A percentile compares a stretch with the other conserved stretches of the same genome.
phyloP scores from a whole-genome alignment of 2,113 vertebrate genomes.

The Tenrec ecaudatus region DNA sequence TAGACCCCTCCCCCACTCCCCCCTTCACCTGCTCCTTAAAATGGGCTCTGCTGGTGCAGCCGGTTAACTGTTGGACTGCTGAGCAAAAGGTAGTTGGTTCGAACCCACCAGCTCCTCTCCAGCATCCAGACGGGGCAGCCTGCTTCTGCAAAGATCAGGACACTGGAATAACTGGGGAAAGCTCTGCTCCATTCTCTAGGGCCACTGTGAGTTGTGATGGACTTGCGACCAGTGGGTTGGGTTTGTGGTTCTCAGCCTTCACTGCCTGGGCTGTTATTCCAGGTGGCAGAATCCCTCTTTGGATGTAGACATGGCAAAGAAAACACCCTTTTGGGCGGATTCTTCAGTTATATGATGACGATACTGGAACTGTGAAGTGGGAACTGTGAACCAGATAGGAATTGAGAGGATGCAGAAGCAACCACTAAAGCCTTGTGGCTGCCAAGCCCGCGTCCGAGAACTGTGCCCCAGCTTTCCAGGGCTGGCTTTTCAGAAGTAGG shows the following conservation, averaged over 20 bases:
- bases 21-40: no score
- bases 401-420: background rate
- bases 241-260: no score
- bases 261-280: background rate
- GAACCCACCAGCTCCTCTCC: no score
- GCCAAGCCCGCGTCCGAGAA: background rate
- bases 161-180: no score
- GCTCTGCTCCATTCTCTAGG: no score
- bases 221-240: no score
- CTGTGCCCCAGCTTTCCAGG: background rate
- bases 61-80: no score
- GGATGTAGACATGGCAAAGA: background rate
- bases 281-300: background rate
- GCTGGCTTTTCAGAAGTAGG: background rate
- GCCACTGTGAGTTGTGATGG: no score
- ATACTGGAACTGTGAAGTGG: background rate
- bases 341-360: background rate
- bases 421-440: background rate
- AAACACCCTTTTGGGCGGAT: background rate
- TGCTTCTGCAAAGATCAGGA: no score
- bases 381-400: background rate
- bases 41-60: no score
- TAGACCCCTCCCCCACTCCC: background rate
- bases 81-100: no score
- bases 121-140: no score